Conservation (phyloP, 2,113 vertebrate genomes). For the Microtus richardsoni region DNA sequence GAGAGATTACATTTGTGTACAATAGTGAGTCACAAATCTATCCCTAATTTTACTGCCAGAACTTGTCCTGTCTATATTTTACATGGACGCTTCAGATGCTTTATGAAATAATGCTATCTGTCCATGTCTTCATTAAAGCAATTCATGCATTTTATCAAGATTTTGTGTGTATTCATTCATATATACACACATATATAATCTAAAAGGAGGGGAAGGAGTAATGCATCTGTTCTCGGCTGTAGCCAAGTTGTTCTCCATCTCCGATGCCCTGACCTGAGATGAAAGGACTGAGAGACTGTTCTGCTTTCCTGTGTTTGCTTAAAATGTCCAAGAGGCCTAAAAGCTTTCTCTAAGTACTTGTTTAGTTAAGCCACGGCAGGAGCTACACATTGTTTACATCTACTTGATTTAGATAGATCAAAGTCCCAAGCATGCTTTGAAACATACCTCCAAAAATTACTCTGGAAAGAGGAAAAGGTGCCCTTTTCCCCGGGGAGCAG, state of each 20-base stretch:
- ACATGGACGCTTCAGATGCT: neutral
- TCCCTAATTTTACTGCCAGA: conserved; percentile 3
- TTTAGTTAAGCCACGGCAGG: neutral
- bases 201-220: neutral
- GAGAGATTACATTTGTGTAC: neutral
- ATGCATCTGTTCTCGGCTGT: neutral
- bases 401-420: conserved; percentile 26
- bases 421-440: neutral
- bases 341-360: neutral
- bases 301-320: neutral
- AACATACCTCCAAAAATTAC: conserved; percentile 39
- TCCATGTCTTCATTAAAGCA: conserved; percentile 3
- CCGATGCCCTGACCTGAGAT: neutral
- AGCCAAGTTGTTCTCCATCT: neutral
- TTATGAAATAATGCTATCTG: conserved; percentile 5
- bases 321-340: neutral
- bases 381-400: conserved; percentile 1
- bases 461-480: neutral
- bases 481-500: neutral
- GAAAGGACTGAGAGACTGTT: neutral
- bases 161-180: neutral
- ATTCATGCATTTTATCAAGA: neutral
- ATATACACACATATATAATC: neutral
- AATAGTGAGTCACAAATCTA: neutral
- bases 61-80: conserved; percentile 7